phyloP scores from a whole-genome alignment of 2,888 invertebrate genomes.

The Agonum fuliginosum region DNA sequence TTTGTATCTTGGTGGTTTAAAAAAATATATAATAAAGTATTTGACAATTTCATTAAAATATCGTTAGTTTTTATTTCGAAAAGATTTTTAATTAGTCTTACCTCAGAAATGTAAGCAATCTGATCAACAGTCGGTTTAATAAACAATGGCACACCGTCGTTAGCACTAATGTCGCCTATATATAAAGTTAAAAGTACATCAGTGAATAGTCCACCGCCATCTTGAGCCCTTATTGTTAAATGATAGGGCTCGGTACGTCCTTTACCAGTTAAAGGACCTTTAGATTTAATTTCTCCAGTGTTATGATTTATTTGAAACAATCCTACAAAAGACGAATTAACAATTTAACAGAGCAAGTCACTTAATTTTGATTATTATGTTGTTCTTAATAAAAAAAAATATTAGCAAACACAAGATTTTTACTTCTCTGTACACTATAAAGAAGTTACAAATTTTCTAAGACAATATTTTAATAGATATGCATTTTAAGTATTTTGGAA shows the following conservation, averaged over 20 bases:
- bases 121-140: constrained; percentile 82
- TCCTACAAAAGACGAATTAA: constrained; percentile 71
- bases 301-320: constrained; percentile 80
- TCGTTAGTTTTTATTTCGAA: neutral
- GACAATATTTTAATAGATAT: no score
- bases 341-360: constrained; percentile 16
- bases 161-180: constrained; percentile 87
- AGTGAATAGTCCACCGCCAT: constrained; percentile 80
- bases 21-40: neutral
- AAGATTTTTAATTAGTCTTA: constrained; percentile 66
- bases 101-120: constrained; percentile 82
- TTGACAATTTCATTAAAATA: neutral
- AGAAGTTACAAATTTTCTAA: no score
- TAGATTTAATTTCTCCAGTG: constrained; percentile 82
- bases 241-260: constrained; percentile 85
- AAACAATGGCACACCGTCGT: constrained; percentile 87
- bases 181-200: constrained; percentile 80
- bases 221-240: constrained; percentile 80
- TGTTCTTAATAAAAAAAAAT: no score
- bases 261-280: constrained; percentile 81
- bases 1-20: no score
- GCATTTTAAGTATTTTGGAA: no score
- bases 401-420: no score
- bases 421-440: no score
- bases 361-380: no score